phyloP scores from a whole-genome alignment of 2,113 vertebrate species.

The Mugil cephalus region DNA sequence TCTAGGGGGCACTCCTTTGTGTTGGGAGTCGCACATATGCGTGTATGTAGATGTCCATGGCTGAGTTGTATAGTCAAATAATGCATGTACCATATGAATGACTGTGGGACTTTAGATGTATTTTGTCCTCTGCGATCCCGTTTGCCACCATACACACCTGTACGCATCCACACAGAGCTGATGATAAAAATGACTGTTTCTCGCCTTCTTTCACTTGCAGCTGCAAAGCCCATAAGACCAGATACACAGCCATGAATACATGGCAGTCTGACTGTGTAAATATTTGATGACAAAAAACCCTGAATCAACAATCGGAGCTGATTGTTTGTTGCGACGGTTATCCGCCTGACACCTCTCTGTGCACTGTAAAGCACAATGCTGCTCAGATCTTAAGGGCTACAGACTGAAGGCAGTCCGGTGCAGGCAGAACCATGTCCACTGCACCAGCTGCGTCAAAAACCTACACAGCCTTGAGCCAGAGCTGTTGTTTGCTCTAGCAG shows the following conservation, averaged over 20 bases:
- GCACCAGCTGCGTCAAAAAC: constrained; percentile 30
- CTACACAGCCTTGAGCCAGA: constrained; percentile 20
- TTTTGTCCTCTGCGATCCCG: too few relatives aligned
- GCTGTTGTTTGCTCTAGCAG: constrained; percentile 33
- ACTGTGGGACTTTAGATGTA: too few relatives aligned
- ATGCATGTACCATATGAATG: too few relatives aligned
- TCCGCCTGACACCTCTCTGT: too few relatives aligned
- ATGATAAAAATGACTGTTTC: background rate
- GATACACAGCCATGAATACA: background rate
- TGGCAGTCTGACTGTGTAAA: background rate
- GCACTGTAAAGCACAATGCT: background rate
- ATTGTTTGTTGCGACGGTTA: too few relatives aligned
- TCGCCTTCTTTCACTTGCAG: background rate
- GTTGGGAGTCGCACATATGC: too few relatives aligned
- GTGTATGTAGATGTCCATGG: too few relatives aligned
- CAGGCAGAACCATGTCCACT: background rate
- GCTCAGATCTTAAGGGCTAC: background rate
- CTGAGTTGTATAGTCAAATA: too few relatives aligned
- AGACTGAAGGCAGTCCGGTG: background rate
- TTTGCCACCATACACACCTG: too few relatives aligned
- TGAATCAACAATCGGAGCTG: background rate
- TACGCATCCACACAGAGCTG: too few relatives aligned
- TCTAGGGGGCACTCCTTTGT: too few relatives aligned
- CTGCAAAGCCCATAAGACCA: constrained; percentile 3
- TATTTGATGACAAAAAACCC: background rate